Conservation (phyloP, 2,888 invertebrate genomes). For the Hyposoter didymator region DNA sequence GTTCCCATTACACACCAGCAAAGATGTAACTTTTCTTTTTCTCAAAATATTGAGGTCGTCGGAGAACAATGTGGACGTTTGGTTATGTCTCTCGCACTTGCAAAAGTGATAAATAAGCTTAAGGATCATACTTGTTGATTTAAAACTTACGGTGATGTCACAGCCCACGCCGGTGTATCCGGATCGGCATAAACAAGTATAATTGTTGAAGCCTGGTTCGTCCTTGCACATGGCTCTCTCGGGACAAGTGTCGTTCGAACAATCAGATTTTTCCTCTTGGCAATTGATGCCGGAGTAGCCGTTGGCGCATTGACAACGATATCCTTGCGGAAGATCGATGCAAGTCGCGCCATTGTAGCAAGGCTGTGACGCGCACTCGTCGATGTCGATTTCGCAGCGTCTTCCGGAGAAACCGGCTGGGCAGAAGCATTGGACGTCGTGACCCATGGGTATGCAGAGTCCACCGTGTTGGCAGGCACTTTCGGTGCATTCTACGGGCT, state of each 20-base stretch:
- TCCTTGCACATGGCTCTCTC: slow-evolving; percentile 99
- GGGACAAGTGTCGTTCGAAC: slow-evolving; percentile 95
- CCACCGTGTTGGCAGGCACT: slow-evolving; percentile 96
- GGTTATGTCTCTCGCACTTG: no score
- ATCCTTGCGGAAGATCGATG: slow-evolving; percentile 96
- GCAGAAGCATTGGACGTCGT: slow-evolving; percentile 95
- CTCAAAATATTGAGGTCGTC: no score
- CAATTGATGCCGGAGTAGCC: slow-evolving; percentile 97
- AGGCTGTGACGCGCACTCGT: slow-evolving; percentile 97
- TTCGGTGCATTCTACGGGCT: slow-evolving; percentile 94
- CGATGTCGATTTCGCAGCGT: slow-evolving; percentile 97
- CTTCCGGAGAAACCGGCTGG: slow-evolving; percentile 97
- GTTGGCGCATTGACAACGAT: slow-evolving; percentile 93
- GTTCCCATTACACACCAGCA: no score
- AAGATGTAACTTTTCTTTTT: no score
- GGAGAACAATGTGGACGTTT: no score
- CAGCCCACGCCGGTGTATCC: slow-evolving; percentile 98
- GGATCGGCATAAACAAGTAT: slow-evolving; percentile 96
- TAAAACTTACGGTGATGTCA: slow-evolving; percentile 90
- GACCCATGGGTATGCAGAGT: slow-evolving; percentile 94
- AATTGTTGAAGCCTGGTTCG: slow-evolving; percentile 94
- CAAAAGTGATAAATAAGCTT: not conserved
- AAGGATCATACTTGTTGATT: not conserved
- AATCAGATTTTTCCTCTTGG: slow-evolving; percentile 96
- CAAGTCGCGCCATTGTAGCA: slow-evolving; percentile 97